Evolutionary conservation across 53 echinoderm and acorn worm genomes (phyloP).

Genomic region (Holothuria scabra): DNA sequence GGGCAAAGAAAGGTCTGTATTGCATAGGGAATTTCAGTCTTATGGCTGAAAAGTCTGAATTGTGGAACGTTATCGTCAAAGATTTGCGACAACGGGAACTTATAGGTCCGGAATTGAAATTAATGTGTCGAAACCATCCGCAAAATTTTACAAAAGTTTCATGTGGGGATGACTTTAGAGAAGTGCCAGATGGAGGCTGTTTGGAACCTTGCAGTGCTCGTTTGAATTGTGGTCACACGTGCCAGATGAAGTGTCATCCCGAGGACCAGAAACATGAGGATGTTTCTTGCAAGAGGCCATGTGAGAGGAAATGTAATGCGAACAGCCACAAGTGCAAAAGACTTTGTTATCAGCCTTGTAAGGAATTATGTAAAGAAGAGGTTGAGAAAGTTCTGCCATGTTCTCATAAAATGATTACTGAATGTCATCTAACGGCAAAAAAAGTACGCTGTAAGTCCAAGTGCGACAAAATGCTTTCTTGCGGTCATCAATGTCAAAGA

Average conservation of each 20-base stretch:
- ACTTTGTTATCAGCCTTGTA: slow-evolving; percentile 59
- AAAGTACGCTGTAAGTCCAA: slow-evolving; percentile 8
- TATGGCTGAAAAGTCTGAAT: slow-evolving; percentile 39
- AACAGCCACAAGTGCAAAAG: slow-evolving; percentile 57
- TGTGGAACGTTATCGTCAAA: slow-evolving; percentile 61
- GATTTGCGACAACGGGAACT: slow-evolving; percentile 32
- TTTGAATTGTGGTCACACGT: slow-evolving; percentile 71
- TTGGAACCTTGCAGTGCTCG: slow-evolving; percentile 48
- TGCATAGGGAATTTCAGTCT: slow-evolving; percentile 86
- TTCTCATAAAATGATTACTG: background rate
- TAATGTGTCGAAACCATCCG: slow-evolving; percentile 69
- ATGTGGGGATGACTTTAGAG: slow-evolving; percentile 53
- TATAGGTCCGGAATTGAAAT: slow-evolving; percentile 47
- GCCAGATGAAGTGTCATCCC: slow-evolving; percentile 63
- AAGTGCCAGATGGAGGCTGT: slow-evolving; percentile 68
- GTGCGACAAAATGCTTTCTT: slow-evolving; percentile 65
- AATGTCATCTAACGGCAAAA: background rate
- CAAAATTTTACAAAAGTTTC: slow-evolving; percentile 36
- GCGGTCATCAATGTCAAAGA: slow-evolving; percentile 50
- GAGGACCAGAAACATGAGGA: slow-evolving; percentile 54
- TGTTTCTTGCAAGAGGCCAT: slow-evolving; percentile 51
- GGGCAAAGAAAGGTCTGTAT: slow-evolving; percentile 82
- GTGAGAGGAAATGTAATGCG: slow-evolving; percentile 35
- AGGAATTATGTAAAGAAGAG: slow-evolving; percentile 44
- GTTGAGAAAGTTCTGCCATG: slow-evolving; percentile 22